Evolutionary conservation across 2,113 vertebrate genomes (phyloP), one percentile per base, ranked within the genome.

Genomic region (Speoplatyrhinus poulsoni): DNA sequence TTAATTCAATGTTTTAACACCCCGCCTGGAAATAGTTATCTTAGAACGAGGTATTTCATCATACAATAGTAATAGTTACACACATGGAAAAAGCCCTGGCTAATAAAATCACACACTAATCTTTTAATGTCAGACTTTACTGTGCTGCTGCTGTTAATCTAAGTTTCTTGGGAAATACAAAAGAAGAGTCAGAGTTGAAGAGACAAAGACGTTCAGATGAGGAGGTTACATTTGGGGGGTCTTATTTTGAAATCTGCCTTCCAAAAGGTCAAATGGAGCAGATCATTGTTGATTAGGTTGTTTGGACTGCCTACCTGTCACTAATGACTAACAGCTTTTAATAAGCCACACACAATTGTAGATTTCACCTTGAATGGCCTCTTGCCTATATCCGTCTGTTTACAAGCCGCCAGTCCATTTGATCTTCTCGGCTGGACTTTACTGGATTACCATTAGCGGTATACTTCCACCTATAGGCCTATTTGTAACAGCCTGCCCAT

Each of bases 401-500:
- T 55, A 55, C 4, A 59, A 19, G 57, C 12, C 10, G 57, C 12
- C 10, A 15, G 12, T 36, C 32, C 32, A 36, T 9, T 56, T 17
- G 6, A 56, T 50, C 12, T 13, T 15, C 49, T 36, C 65, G 46
- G 54, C 33, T 57, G 41, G 52, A 66, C 62, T 19, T 64, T 7
- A 32, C 54, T 55, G 55, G 32, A 19, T 70, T 48, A 56, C 61
- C 32, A 67, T 60, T 19, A 80, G 16, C 50, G 15, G 46, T 19
- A 8, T 46, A 33, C 49, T 46, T 70, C 46, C 48, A 70, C 32
- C 46, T 49, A 16, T 54, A n/a, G n/a, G 19, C 9, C 6, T 46
- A 36, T 65, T 49, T 19, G 46, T 63, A 82, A 19, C 56, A 70
- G 70, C 10, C 49, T 68, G 62, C 74, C 67, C 17, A 5, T 47